Conservation (phyloP, 2,888 invertebrate genomes). For the Pterobdella sp. region DNA sequence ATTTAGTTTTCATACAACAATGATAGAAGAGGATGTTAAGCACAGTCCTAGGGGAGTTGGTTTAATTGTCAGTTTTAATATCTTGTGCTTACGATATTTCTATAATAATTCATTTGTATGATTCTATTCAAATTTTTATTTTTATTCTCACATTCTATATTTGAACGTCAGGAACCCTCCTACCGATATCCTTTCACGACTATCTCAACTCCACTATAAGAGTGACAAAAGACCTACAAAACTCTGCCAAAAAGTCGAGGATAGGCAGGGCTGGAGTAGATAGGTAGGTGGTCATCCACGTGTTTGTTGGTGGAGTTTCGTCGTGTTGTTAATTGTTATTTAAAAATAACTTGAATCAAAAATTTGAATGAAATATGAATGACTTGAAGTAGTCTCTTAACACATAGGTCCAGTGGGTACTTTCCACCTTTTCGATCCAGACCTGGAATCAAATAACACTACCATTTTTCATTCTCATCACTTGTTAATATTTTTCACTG, state of each 20-base stretch:
- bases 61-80: too few species aligned
- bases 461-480: too few species aligned
- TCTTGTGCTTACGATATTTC: too few species aligned
- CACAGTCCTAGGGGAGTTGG: too few species aligned
- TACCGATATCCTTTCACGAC: neutral
- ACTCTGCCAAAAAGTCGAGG: neutral
- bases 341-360: neutral
- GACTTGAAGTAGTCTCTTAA: neutral
- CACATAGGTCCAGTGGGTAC: neutral
- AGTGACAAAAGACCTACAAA: neutral
- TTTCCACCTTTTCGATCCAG: neutral
- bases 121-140: neutral
- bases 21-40: too few species aligned
- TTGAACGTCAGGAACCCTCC: neutral
- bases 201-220: slow-evolving; percentile 2
- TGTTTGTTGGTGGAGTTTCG: neutral
- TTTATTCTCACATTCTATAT: neutral
- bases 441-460: neutral
- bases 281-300: neutral
- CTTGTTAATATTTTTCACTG: too few species aligned
- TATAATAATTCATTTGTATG: too few species aligned
- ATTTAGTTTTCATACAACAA: too few species aligned
- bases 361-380: neutral
- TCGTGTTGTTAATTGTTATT: neutral
- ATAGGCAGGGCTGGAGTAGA: neutral